Base-by-base conservation (phyloP, 2,888 invertebrate species). In the Blera fallax region DNA sequence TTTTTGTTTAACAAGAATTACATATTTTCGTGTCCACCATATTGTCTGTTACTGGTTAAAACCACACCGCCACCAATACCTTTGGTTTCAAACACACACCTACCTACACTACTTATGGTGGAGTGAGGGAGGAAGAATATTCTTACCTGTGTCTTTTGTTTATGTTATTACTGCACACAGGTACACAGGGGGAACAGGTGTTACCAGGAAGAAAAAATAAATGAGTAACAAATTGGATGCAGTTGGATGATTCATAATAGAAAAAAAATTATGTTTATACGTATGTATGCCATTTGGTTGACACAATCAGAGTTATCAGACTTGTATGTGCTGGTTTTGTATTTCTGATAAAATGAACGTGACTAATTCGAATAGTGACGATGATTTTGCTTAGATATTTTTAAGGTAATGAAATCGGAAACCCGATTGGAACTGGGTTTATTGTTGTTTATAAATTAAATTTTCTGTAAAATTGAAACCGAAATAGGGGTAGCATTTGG, bases 91-190 rank as follows among this genome's bases (percentile, higher is more conserved):
- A 6, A 69, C 50, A 18, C 29, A 40, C 45, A 27, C 65, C 34
- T 48, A 34, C n/a, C n/a, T n/a, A n/a, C n/a, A n/a, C n/a, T 37
- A 27, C 54, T 6, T 11, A 24, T 8, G 40, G 40, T 14, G 34
- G 69, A 52, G 56, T 43, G 77, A 52, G 77, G 60, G 45, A 56
- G 50, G 54, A 8, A 43, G 62, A 73, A 60, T 60, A 50, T 72
- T 73, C 65, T 60, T 85, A 85, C 81, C 85, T 85, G 81, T 60
- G 29, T 29, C 21, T 80, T 74, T 65, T 79, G 70, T 67, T 81
- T 85, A 43, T 81, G 43, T 67, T 70, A 74, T 77, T 85, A 81
- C 85, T 56, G 64, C 80, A 84, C 80, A 79, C 74, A 81, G 69
- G 69, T 83, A 73, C 67, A 34, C 50, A 29, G 48, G 54, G 45